Base-by-base conservation (phyloP, 2,113 vertebrate genomes). In the Solea senegalensis region DNA sequence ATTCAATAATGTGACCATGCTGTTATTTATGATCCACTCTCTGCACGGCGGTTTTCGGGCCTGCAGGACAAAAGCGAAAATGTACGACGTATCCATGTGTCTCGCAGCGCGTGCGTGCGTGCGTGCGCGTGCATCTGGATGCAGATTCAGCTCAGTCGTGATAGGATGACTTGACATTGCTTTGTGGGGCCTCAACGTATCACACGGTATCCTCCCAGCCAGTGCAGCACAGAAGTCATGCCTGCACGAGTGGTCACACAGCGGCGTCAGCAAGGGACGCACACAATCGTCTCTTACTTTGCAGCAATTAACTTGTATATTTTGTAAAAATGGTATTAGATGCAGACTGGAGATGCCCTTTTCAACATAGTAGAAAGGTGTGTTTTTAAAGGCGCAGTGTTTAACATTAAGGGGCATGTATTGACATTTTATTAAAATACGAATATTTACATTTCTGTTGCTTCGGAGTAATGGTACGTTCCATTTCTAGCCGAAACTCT, bases 81-180 rank as follows among this genome's bases (percentile, higher is more conserved):
- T 60, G 59, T 55, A 60, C 72, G 28, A 71, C 55, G 54, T 64
- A 59, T 78, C 56, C 66, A 41, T 61, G 60, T 71, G 60, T 51
- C 55, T 51, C 2, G 43, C 43, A 5, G 45, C 45, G 9, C 44
- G 12, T 48, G 45, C 4, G 12, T 5, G 51, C 21, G 50, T 12
- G 45, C 14, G 45, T 12, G 12, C 13, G 45, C 4, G 12, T 5
- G 51, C 80, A 86, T 82, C 68, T 80, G 85, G 79, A 88, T 88
- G 75, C 80, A 72, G 63, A 84, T 89, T 55, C 55, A 62, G 78
- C 55, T 55, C 34, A 44, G 65, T 78, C 49, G 59, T 75, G 51
- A 68, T 74, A 61, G 76, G 43, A 87, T 80, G 85, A 81, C 71
- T 80, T 86, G 70, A 76, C 74, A 71, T 68, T 70, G 74, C 68